Evolutionary conservation across 2,797 vertebrate genomes (phyloP).

Genomic region (Allobates femoralis): DNA sequence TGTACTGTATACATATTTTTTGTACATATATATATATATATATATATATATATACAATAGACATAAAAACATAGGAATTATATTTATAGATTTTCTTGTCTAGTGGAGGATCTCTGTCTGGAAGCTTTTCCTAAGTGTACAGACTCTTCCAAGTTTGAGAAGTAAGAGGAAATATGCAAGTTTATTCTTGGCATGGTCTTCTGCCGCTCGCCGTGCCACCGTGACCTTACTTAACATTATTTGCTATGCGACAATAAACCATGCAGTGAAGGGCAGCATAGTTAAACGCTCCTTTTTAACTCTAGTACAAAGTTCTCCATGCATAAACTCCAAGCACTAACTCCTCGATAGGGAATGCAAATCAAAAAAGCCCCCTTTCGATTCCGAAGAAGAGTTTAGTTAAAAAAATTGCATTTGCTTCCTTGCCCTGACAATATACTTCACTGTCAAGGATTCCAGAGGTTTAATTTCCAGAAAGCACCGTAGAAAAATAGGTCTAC

Average conservation of each 20-base stretch:
- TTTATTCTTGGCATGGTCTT: background rate
- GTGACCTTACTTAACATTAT: constrained; percentile 20
- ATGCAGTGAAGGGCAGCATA: background rate
- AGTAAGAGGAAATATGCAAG: background rate
- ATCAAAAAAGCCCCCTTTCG: constrained; percentile 33
- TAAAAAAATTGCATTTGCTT: constrained; percentile 37
- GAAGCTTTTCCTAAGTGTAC: background rate
- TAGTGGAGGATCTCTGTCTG: no score
- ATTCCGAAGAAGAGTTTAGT: constrained; percentile 35
- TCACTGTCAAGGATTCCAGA: constrained; percentile 29
- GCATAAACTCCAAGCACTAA: constrained; percentile 1
- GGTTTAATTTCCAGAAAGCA: constrained; percentile 26
- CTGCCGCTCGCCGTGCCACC: background rate
- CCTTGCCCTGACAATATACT: constrained; percentile 31
- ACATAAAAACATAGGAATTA: no score
- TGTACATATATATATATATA: no score
- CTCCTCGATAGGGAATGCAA: constrained; percentile 32
- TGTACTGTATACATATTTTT: no score
- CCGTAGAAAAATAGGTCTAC: constrained; percentile 28
- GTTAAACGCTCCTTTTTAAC: constrained; percentile 23
- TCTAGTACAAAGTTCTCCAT: constrained; percentile 11
- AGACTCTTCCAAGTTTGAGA: background rate
- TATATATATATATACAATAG: no score
- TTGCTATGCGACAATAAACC: constrained; percentile 12
- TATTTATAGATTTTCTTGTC: no score